Evolutionary conservation across 2,113 vertebrate genomes (phyloP), one percentile per base, ranked within the genome.

Genomic region (Thomomys bottae): DNA sequence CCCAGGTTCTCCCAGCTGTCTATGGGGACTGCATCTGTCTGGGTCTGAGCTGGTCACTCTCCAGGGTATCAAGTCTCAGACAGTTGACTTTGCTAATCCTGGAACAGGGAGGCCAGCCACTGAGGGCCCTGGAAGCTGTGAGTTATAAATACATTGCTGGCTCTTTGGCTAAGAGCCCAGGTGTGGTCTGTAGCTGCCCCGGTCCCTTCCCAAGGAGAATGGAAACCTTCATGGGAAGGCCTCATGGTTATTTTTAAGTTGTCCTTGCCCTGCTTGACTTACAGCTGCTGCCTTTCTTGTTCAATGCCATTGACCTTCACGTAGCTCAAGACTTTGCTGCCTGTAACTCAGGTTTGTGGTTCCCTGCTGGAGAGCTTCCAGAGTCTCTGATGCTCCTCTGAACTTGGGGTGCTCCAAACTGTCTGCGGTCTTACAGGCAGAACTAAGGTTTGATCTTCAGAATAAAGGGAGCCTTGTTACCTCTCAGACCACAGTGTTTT

Each of bases 351-450:
- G 57, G 63, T 88, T 8, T 85, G 49, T 8, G 87, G 95, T 88
- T 95, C 88, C 64, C 63, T 40, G 42, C 89, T 96, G 88, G 73
- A 93, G 86, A 88, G 30, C 5, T 84, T 96, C 87, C 96, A 96
- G 23, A 4, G 63, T 92, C 78, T 88, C 17, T 93, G 5, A 2
- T 78, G 54, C 11, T 87, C 92, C 80, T 87, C 38, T 92, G 66
- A 92, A 95, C 66, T 76, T 86, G 87, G 1, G 23, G 82, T 87
- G 30, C 92, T 76, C 76, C 89, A 4, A 75, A 92, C 90, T 75
- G 94, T 95, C 94, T 96, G 71, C 34, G 90, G 64, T 84, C 87
- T 70, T 54, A 67, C 54, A 49, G 79, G 77, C 82, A 78, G 75
- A 76, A 28, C 14, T 11, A 28, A 71, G 72, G 77, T 61, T 88